Conservation (phyloP, 2,888 invertebrate genomes). For the Cyaniris semiargus region DNA sequence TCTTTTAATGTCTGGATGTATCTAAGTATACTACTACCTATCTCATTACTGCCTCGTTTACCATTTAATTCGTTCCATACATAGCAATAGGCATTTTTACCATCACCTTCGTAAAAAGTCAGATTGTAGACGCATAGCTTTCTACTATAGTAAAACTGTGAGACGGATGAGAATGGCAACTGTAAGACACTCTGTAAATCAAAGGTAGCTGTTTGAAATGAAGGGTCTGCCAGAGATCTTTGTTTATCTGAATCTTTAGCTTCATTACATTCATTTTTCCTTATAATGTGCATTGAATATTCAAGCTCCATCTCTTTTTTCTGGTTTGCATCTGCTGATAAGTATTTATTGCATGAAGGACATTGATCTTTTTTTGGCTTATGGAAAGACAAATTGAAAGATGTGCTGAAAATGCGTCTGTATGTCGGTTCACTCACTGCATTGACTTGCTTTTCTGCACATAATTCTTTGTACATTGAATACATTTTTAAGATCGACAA, state of each 20-base stretch:
- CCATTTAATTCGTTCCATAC: slow-evolving; percentile 15
- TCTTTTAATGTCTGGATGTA: neutral
- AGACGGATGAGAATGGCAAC: neutral
- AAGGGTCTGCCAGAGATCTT: neutral
- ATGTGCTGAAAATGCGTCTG: neutral
- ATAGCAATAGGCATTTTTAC: neutral
- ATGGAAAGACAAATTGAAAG: slow-evolving; percentile 4
- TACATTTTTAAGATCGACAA: slow-evolving; percentile 15
- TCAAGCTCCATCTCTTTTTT: slow-evolving; percentile 34
- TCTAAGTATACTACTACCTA: neutral
- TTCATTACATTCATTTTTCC: neutral
- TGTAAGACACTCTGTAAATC: slow-evolving; percentile 22
- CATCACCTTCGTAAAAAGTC: neutral
- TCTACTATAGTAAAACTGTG: neutral
- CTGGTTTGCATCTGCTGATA: slow-evolving; percentile 37
- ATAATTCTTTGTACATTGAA: neutral
- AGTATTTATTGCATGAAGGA: slow-evolving; percentile 1
- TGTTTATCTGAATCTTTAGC: slow-evolving; percentile 14
- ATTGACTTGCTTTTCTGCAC: neutral
- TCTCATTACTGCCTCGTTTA: slow-evolving; percentile 10
- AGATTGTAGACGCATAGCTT: slow-evolving; percentile 10
- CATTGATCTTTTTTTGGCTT: slow-evolving; percentile 21
- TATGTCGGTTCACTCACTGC: neutral
- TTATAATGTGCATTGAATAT: neutral
- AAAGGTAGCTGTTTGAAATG: neutral